phyloP scores from a whole-genome alignment of 2,113 vertebrate species.

The Saccopteryx bilineata region DNA sequence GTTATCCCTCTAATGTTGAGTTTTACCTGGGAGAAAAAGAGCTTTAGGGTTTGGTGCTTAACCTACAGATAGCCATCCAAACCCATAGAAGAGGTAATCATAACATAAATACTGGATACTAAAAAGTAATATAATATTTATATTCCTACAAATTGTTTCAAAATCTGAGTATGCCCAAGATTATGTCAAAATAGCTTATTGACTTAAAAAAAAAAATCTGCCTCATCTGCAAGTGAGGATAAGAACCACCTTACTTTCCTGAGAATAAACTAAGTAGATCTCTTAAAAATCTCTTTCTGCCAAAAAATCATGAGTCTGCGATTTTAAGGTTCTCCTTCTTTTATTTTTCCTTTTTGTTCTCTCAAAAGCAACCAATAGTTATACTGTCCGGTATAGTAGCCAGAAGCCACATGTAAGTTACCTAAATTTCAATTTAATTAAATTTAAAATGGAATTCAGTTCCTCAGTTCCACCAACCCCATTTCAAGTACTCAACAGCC shows the following conservation, averaged over 20 bases:
- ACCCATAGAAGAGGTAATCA: not conserved
- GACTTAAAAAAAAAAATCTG: not conserved
- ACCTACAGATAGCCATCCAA: not conserved
- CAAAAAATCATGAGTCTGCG: not conserved
- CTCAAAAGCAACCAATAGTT: slow-evolving; percentile 13
- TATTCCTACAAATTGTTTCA: slow-evolving; percentile 28
- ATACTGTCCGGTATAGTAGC: not conserved
- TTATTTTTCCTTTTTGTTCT: slow-evolving; percentile 27
- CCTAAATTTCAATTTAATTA: slow-evolving; percentile 35
- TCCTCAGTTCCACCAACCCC: not conserved
- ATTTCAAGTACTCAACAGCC: not conserved
- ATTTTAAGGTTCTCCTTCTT: not conserved
- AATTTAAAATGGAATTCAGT: slow-evolving; percentile 48
- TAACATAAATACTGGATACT: not conserved
- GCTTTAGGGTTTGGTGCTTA: not conserved
- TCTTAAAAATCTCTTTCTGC: slow-evolving; percentile 1
- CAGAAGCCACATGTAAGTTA: not conserved
- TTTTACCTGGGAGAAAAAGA: not conserved
- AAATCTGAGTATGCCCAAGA: slow-evolving; percentile 40
- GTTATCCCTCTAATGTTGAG: not conserved
- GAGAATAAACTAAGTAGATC: not conserved
- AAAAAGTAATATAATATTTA: not conserved
- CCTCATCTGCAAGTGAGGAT: not conserved
- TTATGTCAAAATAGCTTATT: slow-evolving; percentile 10
- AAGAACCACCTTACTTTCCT: slow-evolving; percentile 36